These are phyloP conservation scores for Sipunculus nudus DNA, from an alignment of 2,888 invertebrate species.

Conservation along the genomic window DNA sequence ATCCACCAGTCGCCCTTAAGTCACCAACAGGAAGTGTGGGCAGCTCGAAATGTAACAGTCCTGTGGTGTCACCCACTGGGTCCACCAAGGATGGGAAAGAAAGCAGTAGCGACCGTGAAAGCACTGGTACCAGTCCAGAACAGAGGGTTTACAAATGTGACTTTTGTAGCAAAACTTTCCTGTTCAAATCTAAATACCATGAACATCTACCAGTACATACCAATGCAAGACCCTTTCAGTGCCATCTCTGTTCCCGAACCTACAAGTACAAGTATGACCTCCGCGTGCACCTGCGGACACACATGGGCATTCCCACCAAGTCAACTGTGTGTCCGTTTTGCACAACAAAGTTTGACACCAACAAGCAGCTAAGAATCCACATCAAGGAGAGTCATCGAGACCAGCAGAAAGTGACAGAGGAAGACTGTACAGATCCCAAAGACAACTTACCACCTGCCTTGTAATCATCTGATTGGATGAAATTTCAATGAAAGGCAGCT, in stretches of 20 bases:
- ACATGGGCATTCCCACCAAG: conserved; percentile 47
- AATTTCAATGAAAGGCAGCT: too few relatives aligned
- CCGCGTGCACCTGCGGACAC: conserved; percentile 43
- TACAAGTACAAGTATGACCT: conserved; percentile 50
- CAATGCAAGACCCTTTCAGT: conserved; percentile 44
- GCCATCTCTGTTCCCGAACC: conserved; percentile 43
- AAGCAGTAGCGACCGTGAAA: conserved; percentile 5
- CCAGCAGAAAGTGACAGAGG: conserved; percentile 34
- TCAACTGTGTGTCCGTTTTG: conserved; percentile 48
- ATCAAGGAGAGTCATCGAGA: conserved; percentile 40
- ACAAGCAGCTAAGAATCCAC: conserved; percentile 41
- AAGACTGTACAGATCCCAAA: conserved; percentile 31
- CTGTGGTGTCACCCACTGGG: too few relatives aligned
- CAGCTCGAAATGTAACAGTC: too few relatives aligned
- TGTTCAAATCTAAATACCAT: conserved; percentile 47
- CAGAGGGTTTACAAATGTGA: conserved; percentile 41
- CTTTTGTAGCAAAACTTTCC: conserved; percentile 42
- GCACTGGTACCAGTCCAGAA: conserved; percentile 3
- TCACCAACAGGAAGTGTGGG: too few relatives aligned
- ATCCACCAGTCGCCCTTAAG: too few relatives aligned
- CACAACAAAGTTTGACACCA: conserved; percentile 39
- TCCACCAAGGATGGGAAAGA: too few relatives aligned
- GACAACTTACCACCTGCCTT: too few relatives aligned
- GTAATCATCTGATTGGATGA: too few relatives aligned
- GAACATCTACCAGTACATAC: conserved; percentile 48